A percentile compares a stretch with the other conserved stretches of the same genome.
These are phyloP conservation scores for Agrotis ipsilon DNA, from an alignment of 2,888 invertebrate genomes.

Conservation along the genomic window DNA sequence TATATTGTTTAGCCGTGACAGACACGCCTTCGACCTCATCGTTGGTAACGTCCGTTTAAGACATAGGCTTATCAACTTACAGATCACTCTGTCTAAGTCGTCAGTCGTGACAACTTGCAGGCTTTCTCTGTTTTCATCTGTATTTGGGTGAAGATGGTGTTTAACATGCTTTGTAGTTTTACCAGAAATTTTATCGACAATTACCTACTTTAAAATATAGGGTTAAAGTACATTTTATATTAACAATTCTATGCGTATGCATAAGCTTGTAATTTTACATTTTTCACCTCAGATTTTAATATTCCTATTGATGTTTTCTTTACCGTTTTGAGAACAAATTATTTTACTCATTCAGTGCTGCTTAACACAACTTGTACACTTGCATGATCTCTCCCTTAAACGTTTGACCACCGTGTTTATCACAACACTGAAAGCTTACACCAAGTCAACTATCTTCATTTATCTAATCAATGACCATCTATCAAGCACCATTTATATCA, in stretches of 20 bases:
- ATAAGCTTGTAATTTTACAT: no score
- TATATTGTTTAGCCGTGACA: not conserved
- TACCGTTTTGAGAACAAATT: no score
- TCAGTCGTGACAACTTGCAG: not conserved
- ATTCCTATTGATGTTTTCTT: no score
- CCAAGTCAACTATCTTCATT: slow-evolving; percentile 15
- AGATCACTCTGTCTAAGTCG: no score
- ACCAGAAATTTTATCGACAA: not conserved
- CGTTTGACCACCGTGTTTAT: not conserved
- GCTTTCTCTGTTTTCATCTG: not conserved
- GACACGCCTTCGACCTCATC: not conserved
- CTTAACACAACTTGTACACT: no score
- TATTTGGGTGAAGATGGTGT: not conserved
- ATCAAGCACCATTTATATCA: slow-evolving; percentile 20
- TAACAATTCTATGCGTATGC: not conserved
- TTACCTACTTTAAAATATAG: no score
- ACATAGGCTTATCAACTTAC: no score
- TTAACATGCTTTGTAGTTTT: not conserved
- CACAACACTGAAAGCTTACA: not conserved
- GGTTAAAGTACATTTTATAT: not conserved
- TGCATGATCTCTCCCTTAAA: no score
- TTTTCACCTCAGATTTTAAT: no score
- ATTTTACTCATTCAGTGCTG: no score
- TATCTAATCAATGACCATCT: slow-evolving; percentile 22
- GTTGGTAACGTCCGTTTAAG: no score